Conservation (phyloP, 2,113 vertebrate genomes). For the Uria lomvia region DNA sequence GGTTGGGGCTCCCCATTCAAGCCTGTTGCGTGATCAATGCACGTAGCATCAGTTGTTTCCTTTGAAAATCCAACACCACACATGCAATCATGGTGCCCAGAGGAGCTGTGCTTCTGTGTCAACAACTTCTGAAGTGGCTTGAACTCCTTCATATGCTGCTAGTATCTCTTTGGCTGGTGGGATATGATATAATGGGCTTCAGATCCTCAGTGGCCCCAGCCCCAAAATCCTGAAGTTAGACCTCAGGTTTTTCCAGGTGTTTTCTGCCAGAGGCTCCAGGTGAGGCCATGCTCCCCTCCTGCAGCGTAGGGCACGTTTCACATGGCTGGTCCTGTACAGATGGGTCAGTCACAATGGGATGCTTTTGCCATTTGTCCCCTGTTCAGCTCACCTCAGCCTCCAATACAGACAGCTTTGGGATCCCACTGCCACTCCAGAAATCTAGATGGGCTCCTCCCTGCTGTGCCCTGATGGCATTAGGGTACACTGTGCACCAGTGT, state of each 20-base stretch:
- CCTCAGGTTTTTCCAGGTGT: background rate
- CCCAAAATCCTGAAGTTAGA: background rate
- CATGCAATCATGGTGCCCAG: background rate
- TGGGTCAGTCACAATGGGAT: background rate
- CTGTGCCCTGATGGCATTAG: background rate
- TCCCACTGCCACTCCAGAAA: background rate
- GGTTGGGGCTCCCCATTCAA: background rate
- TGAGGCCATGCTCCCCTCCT: background rate
- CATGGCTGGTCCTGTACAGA: background rate
- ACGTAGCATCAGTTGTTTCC: fast-evolving
- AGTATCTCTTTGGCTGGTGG: background rate
- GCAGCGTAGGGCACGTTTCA: background rate
- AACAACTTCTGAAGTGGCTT: background rate
- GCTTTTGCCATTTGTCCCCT: background rate
- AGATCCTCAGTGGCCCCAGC: background rate
- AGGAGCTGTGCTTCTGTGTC: background rate
- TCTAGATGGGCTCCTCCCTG: background rate
- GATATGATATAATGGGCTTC: background rate
- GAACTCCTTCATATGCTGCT: background rate
- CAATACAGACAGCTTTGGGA: background rate
- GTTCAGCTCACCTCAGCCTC: background rate
- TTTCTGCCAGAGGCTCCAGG: background rate
- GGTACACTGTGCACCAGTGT: background rate
- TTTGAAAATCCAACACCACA: background rate
- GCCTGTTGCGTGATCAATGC: background rate